These are phyloP conservation scores for Mobula birostris DNA, from an alignment of 2,113 vertebrate species.

Conservation along the genomic window DNA sequence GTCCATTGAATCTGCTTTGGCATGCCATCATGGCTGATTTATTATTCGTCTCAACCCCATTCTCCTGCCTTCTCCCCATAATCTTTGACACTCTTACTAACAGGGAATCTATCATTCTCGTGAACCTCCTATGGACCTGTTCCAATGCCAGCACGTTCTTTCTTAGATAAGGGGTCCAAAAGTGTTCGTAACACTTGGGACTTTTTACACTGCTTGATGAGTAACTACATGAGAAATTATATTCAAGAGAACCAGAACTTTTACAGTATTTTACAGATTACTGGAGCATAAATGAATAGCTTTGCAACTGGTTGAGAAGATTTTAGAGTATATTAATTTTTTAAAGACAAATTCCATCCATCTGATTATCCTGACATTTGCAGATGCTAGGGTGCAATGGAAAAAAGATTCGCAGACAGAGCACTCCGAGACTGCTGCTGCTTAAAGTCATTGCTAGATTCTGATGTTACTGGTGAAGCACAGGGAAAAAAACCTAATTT, in stretches of 20 bases:
- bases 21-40: no score
- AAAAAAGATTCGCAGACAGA: background rate
- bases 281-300: background rate
- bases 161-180: no score
- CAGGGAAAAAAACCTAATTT: background rate
- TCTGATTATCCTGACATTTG: background rate
- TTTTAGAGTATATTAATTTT: background rate
- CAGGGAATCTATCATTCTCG: no score
- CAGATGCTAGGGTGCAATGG: background rate
- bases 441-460: background rate
- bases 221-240: background rate
- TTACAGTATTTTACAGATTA: background rate
- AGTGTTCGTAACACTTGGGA: no score
- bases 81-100: no score
- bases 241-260: background rate
- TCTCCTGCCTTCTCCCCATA: no score
- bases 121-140: no score
- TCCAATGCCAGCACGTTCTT: no score
- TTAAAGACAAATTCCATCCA: background rate
- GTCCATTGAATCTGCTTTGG: no score
- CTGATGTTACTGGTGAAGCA: background rate
- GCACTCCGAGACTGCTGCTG: background rate
- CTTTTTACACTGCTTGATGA: background rate
- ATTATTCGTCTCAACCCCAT: no score
- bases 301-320: background rate